Percentiles rank a stretch among this genome's conserved stretches.
phyloP scores from a whole-genome alignment of 2,113 vertebrate genomes.

The Cottus gobio region DNA sequence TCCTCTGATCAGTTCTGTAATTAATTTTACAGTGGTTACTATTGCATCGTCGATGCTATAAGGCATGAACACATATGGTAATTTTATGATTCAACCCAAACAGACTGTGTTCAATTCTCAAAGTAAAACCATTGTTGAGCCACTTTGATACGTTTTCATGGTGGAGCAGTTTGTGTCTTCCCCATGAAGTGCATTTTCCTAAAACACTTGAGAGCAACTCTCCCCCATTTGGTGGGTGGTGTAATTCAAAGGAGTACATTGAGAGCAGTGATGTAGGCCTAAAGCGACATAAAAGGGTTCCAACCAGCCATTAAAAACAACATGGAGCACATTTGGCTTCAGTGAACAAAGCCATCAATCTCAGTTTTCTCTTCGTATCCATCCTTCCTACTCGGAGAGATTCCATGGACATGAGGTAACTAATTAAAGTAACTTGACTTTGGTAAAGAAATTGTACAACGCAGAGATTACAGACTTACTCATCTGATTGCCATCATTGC shows the following conservation, averaged over 20 bases:
- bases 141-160: background rate
- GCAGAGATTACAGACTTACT: background rate
- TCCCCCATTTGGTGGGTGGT: background rate
- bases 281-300: background rate
- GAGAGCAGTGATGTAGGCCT: background rate
- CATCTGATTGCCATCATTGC: background rate
- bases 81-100: background rate
- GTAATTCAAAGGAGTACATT: background rate
- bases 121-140: background rate
- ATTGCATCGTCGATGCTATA: background rate
- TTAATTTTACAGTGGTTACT: background rate
- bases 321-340: background rate
- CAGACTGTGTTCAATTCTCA: background rate
- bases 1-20: background rate
- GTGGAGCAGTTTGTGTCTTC: background rate
- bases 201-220: background rate
- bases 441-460: background rate
- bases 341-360: background rate
- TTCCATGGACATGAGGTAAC: too few relatives aligned
- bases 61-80: background rate
- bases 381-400: background rate
- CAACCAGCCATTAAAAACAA: background rate
- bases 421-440: background rate
- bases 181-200: background rate
- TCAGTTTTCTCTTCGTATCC: background rate